Evolutionary conservation across 1,140 invertebrate genomes (phyloP).

Genomic region (Muscidifurax raptorellus): DNA sequence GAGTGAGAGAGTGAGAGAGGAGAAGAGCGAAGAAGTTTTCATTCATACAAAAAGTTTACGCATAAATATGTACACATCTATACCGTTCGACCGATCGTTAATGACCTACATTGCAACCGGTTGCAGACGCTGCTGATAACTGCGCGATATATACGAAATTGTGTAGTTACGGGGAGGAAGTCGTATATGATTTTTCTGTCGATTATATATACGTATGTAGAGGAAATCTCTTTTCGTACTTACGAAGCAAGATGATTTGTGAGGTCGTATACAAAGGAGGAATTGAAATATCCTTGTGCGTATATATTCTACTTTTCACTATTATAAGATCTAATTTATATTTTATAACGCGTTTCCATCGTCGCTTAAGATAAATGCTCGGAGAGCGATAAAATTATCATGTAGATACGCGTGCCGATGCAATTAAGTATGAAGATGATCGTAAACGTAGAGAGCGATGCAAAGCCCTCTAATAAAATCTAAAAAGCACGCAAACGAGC

Average conservation of each 20-base stretch:
- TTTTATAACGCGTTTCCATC: too few relatives aligned
- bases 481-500: constrained; percentile 21
- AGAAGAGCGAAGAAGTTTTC: not conserved
- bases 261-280: too few relatives aligned
- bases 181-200: not conserved
- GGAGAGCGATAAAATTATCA: not conserved
- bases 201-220: too few relatives aligned
- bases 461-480: constrained; percentile 19
- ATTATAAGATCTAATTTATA: too few relatives aligned
- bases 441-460: not conserved
- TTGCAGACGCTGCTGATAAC: not conserved
- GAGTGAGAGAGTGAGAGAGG: not conserved
- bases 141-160: not conserved
- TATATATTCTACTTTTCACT: too few relatives aligned
- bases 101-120: constrained; percentile 10
- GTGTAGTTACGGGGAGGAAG: not conserved
- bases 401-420: not conserved
- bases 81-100: not conserved
- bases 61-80: not conserved
- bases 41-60: not conserved
- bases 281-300: too few relatives aligned
- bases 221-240: too few relatives aligned
- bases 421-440: constrained; percentile 39
- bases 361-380: too few relatives aligned
- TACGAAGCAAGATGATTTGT: too few relatives aligned